Evolutionary conservation across 2,797 vertebrate genomes (phyloP).

Genomic region (Novumbra hubbsi): DNA sequence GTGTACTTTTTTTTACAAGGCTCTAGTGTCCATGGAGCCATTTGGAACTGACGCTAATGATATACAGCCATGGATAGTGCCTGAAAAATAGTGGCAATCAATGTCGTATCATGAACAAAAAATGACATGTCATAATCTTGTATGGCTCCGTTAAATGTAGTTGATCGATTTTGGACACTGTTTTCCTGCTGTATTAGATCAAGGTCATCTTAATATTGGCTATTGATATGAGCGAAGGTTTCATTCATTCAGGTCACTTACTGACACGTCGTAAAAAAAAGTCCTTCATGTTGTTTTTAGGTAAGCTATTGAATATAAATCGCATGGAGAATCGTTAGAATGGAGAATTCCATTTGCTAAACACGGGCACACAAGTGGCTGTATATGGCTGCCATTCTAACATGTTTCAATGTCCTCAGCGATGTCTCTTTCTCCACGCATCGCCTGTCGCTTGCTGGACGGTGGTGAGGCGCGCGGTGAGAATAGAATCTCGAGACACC

Average conservation of each 20-base stretch:
- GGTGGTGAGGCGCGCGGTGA: not conserved
- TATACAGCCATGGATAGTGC: not conserved
- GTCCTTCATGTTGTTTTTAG: not conserved
- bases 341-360: not conserved
- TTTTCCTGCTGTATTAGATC: slow-evolving; percentile 26
- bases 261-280: slow-evolving; percentile 47
- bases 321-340: not conserved
- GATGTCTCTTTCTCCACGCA: not conserved
- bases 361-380: not conserved
- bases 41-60: not conserved
- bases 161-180: slow-evolving; percentile 22
- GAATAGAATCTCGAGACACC: not conserved
- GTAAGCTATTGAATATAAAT: not conserved
- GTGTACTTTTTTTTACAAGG: not conserved
- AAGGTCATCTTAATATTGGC: slow-evolving; percentile 69
- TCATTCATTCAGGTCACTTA: slow-evolving; percentile 57
- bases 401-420: not conserved
- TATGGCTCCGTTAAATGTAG: not conserved
- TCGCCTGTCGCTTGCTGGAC: not conserved
- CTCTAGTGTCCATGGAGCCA: not conserved
- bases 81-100: not conserved
- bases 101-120: not conserved
- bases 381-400: not conserved
- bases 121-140: not conserved
- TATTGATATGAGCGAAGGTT: slow-evolving; percentile 47